phyloP scores from a whole-genome alignment of 2,113 vertebrate species.

The Saguinus midas region DNA sequence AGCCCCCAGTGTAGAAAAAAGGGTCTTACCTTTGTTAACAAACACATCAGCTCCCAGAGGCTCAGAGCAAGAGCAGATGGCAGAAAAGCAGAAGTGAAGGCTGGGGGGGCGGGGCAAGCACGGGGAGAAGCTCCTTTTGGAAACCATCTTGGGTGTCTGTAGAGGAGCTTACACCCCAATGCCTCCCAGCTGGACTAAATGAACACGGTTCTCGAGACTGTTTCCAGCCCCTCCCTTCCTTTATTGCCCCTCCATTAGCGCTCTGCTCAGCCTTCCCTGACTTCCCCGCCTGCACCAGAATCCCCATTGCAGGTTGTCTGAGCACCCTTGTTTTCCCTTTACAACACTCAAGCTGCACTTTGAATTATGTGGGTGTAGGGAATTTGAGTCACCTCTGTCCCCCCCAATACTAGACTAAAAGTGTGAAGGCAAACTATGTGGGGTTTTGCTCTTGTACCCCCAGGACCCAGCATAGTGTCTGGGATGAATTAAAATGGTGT shows the following conservation, averaged over 20 bases:
- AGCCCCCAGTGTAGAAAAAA: background rate
- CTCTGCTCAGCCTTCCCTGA: background rate
- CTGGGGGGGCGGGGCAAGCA: accelerated
- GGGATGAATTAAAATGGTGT: background rate
- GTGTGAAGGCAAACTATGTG: background rate
- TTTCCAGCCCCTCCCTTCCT: background rate
- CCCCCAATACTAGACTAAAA: background rate
- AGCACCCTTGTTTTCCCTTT: background rate
- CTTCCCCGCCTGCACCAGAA: background rate
- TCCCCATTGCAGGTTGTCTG: background rate
- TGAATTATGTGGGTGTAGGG: background rate
- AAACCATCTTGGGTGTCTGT: background rate
- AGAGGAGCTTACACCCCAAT: background rate
- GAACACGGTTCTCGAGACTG: background rate
- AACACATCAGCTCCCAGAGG: background rate
- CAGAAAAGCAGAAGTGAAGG: background rate
- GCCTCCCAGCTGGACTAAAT: background rate
- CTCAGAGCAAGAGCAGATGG: background rate
- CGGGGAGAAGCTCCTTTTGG: background rate
- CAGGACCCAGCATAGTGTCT: background rate
- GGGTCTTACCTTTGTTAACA: background rate
- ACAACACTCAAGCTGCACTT: background rate
- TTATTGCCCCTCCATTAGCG: background rate
- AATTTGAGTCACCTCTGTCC: background rate
- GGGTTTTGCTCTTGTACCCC: background rate